Evolutionary conservation across 2,797 vertebrate species (phyloP).

Genomic region (Cygnus olor): DNA sequence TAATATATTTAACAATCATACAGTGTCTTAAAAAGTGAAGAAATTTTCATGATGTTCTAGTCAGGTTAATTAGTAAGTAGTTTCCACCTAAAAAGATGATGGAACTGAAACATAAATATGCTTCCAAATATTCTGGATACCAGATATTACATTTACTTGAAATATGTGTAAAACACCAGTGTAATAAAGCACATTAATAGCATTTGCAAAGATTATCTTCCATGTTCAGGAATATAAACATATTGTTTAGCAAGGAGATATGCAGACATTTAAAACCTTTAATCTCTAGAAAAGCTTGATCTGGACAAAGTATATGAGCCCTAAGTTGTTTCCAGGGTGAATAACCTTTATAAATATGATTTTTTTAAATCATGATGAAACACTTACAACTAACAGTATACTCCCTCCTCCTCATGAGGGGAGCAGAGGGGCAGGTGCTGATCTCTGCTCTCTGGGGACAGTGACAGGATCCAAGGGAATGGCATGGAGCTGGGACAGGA

Average conservation of each 20-base stretch:
- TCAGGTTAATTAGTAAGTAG: not conserved
- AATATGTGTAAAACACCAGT: slow-evolving; percentile 32
- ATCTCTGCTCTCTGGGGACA: not conserved
- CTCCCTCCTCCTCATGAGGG: not conserved
- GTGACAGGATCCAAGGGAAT: not conserved
- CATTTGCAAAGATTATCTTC: slow-evolving; percentile 55
- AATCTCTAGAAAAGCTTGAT: slow-evolving; percentile 67
- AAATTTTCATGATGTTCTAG: not conserved
- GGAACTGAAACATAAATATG: not conserved
- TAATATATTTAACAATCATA: not conserved
- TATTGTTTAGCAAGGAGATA: slow-evolving; percentile 53
- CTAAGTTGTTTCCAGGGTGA: slow-evolving; percentile 59
- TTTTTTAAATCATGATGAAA: not conserved
- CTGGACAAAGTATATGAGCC: slow-evolving; percentile 46
- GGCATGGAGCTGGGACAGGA: not conserved
- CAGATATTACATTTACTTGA: slow-evolving; percentile 4
- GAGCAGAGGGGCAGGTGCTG: not conserved
- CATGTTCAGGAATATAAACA: slow-evolving; percentile 37
- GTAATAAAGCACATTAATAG: slow-evolving; percentile 49
- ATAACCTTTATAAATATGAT: slow-evolving; percentile 49
- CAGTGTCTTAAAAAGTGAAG: not conserved
- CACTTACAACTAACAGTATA: not conserved
- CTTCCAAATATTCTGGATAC: not conserved
- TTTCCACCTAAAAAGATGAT: not conserved
- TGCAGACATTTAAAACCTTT: slow-evolving; percentile 59